Base-by-base conservation (phyloP, 2,888 invertebrate species). In the Xestia xanthographa region DNA sequence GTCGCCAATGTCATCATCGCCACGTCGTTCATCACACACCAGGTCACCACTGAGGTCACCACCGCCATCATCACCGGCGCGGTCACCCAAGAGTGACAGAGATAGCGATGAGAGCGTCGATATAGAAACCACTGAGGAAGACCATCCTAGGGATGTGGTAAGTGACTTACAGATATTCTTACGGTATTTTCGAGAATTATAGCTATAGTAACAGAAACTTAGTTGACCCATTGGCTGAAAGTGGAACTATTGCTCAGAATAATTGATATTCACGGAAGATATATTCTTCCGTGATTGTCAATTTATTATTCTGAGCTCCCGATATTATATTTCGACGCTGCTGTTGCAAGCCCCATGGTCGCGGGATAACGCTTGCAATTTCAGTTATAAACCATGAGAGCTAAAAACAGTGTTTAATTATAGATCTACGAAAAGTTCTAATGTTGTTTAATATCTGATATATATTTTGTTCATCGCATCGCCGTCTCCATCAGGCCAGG, bases 61-160 rank as follows among this genome's bases (percentile, higher is more conserved):
- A 67, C 93, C 87, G 12, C 93, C 92, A 77, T 93, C 88, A 41
- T 94, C 90, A 79, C 94, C 91, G 60, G 93, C 87, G 67, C 94
- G 89, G 82, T 96, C 93, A 84, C 88, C 92, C 4, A 95, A 93
- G 84, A 97, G 97, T 80, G 97, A 97, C 75, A 97, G 97, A 20
- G 98, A 98, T 88, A 98, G 98, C 80, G 98, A 98, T 88, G 98
- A 98, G 92, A 97, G 98, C 86, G 98, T 98, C 20, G 98, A 98
- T 90, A 98, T 98, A 85, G 98, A 98, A 92, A 98, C 98, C 17
- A 98, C 98, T 0, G 98, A 98, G 89, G 98, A 98, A 86, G 98
- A 98, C 80, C 95, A 93, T 63, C 91, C 91, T 0, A 92, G 93
- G 77, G 93, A 95, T 77, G 88, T 94, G 92, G 96, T 96, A 80